Percentiles rank a stretch among this genome's conserved stretches.
Evolutionary conservation across 1,140 invertebrate genomes (phyloP).

Genomic region (Halotydeus destructor): DNA sequence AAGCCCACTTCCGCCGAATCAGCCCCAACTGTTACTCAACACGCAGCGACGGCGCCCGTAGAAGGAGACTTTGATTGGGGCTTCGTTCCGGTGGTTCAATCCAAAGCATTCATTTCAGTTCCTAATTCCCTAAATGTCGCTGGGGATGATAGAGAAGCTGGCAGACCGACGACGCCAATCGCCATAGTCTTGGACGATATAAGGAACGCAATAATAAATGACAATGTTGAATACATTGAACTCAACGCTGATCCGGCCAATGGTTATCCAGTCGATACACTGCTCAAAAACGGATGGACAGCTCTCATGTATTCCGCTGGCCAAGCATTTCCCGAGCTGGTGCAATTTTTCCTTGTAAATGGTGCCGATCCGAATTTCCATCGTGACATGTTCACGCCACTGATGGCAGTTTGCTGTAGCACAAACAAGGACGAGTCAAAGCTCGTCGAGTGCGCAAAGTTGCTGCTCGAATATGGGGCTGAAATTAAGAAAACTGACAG

Average conservation of each 20-base stretch:
- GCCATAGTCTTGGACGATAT: slow-evolving; percentile 20
- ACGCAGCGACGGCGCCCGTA: no score
- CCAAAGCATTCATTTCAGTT: no score
- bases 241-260: slow-evolving; percentile 20
- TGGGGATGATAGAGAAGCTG: no score
- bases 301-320: slow-evolving; percentile 30
- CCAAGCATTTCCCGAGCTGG: slow-evolving; percentile 23
- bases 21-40: no score
- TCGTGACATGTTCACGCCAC: slow-evolving; percentile 28
- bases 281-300: slow-evolving; percentile 28
- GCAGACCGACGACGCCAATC: slow-evolving; percentile 1
- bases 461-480: slow-evolving; percentile 26
- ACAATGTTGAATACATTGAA: slow-evolving; percentile 19
- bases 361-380: slow-evolving; percentile 29
- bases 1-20: no score
- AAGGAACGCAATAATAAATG: slow-evolving; percentile 20
- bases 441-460: slow-evolving; percentile 25
- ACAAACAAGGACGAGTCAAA: slow-evolving; percentile 20
- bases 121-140: no score
- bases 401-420: slow-evolving; percentile 32
- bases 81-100: no score
- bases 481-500: slow-evolving; percentile 27
- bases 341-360: slow-evolving; percentile 24
- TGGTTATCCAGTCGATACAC: slow-evolving; percentile 21
- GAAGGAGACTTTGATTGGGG: no score